Conservation (phyloP, 2,113 vertebrate genomes). For the Tursiops truncatus region DNA sequence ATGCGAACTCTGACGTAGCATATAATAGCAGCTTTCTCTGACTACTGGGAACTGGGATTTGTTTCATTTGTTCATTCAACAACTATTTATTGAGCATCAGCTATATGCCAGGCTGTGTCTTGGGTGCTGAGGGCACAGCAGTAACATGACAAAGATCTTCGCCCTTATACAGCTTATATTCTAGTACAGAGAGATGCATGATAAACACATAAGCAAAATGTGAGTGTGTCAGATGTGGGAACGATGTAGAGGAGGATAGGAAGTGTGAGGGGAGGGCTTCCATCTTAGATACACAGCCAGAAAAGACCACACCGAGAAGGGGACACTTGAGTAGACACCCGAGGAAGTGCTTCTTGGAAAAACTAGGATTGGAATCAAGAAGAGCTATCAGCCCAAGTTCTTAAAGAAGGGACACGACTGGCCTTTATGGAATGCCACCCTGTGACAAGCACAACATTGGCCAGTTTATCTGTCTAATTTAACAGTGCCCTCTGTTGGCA, state of each 20-base stretch:
- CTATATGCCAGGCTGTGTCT: background rate
- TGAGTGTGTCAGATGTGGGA: background rate
- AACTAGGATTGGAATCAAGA: background rate
- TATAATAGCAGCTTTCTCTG: background rate
- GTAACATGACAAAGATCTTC: background rate
- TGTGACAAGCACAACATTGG: background rate
- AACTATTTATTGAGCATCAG: constrained; percentile 14
- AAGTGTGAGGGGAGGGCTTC: background rate
- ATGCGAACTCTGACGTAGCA: background rate
- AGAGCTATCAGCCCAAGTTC: background rate
- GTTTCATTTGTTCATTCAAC: background rate
- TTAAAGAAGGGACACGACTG: background rate
- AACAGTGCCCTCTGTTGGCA: background rate
- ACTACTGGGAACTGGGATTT: background rate
- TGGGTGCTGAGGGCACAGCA: background rate
- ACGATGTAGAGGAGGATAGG: background rate
- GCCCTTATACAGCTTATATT: background rate
- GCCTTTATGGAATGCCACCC: background rate
- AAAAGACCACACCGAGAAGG: background rate
- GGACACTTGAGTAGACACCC: background rate
- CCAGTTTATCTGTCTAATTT: background rate
- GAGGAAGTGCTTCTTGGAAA: background rate
- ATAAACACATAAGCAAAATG: background rate
- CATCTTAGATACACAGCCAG: background rate
- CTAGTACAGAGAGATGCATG: background rate